These are phyloP conservation scores for Oncorhynchus masou DNA, from an alignment of 2,113 vertebrate genomes.

Conservation along the genomic window DNA sequence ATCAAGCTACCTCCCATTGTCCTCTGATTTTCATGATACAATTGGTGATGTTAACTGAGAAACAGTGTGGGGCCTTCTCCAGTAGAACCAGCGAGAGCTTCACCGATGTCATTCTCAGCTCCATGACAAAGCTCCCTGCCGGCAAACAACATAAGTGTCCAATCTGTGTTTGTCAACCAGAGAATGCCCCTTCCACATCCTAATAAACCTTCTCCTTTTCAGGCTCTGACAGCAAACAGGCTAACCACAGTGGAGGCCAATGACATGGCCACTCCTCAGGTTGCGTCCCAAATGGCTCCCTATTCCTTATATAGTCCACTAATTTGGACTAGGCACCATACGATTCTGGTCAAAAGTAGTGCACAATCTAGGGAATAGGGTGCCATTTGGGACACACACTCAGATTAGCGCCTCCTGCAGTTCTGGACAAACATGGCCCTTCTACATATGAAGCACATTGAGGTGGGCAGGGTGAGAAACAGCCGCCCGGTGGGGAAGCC, in stretches of 20 bases:
- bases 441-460: conserved; percentile 67
- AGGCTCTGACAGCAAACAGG: conserved; percentile 30
- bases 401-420: conserved; percentile 74
- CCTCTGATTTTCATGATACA: conserved; percentile 4
- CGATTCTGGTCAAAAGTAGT: no score
- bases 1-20: conserved; percentile 13
- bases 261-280: conserved; percentile 17
- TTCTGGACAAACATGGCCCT: conserved; percentile 70
- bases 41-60: conserved; percentile 19
- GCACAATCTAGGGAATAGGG: no score
- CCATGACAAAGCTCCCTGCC: conserved; percentile 18
- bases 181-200: conserved; percentile 29
- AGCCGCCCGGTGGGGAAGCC: conserved; percentile 42
- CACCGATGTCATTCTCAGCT: conserved; percentile 14
- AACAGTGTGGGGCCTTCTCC: conserved; percentile 17
- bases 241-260: conserved; percentile 34
- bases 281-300: no score
- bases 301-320: no score
- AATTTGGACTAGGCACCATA: no score
- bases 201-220: conserved; percentile 44
- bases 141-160: conserved; percentile 19
- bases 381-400: no score
- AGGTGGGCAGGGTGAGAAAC: conserved; percentile 74
- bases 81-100: neutral
- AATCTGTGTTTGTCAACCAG: conserved; percentile 53